Conservation (phyloP, 2,888 invertebrate species). For the Pheosia gnoma region DNA sequence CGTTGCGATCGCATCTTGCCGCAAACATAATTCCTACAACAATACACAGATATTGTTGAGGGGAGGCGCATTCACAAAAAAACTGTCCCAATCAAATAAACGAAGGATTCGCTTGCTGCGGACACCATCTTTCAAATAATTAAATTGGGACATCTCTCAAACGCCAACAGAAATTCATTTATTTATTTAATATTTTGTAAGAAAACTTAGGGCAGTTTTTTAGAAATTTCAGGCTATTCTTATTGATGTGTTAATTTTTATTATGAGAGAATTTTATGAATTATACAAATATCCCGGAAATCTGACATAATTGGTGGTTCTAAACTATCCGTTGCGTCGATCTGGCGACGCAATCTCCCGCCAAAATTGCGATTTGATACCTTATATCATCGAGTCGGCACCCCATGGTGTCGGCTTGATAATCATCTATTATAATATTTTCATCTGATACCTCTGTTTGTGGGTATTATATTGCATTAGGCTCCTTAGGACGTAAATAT, state of each 20-base stretch:
- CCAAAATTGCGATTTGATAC: conserved; percentile 78
- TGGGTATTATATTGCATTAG: conserved; percentile 36
- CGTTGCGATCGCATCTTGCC: conserved; percentile 28
- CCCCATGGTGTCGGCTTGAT: conserved; percentile 45
- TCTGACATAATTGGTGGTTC: not conserved
- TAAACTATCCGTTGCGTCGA: conserved; percentile 36
- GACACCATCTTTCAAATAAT: conserved; percentile 34
- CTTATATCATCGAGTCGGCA: conserved; percentile 47
- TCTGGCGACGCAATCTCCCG: conserved; percentile 68
- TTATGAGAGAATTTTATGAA: too few relatives aligned
- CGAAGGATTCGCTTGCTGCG: conserved; percentile 49
- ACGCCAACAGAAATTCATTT: too few relatives aligned
- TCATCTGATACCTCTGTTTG: conserved; percentile 43
- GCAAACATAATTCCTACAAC: conserved; percentile 41
- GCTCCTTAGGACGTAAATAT: too few relatives aligned
- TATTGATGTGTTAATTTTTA: too few relatives aligned
- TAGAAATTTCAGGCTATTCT: too few relatives aligned
- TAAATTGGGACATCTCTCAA: not conserved
- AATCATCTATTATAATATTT: conserved; percentile 52
- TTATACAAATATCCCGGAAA: not conserved
- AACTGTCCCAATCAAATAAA: conserved; percentile 70
- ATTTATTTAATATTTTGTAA: too few relatives aligned
- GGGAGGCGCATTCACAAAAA: conserved; percentile 58
- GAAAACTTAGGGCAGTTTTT: too few relatives aligned
- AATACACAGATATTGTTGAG: conserved; percentile 55